Base-by-base conservation (phyloP, 2,888 invertebrate genomes). In the Ariolimax columbianus region DNA sequence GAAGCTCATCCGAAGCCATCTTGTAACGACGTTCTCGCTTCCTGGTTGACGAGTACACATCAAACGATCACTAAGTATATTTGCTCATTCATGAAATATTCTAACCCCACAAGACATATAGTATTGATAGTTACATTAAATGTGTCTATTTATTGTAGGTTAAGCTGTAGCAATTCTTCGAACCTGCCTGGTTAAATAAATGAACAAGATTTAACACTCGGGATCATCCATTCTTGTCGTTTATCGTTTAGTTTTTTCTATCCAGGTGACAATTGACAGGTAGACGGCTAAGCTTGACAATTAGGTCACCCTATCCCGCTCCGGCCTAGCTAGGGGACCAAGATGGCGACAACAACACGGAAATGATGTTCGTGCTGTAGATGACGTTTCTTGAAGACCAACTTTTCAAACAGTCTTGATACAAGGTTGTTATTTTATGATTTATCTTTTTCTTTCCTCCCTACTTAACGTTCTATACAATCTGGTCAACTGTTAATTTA, bases 341-440 rank as follows among this genome's bases (percentile, higher is more conserved):
- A 73, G 11, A 82, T 82, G 82, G 82, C 82, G 73, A 82, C 82
- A 40, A n/a, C 75, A 82, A 82, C 38, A 75, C 73, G 82, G 82
- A 82, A 82, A 43, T 82, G 17, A 33, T 36, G 43, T 59, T 17
- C 0, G 17, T 75, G 1, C 51, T 33, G 51, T 17, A 36, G 33
- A 78, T 47, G 9, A 55, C 6, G n/a, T n/a, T n/a, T n/a, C n/a
- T n/a, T n/a, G n/a, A n/a, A n/a, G n/a, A n/a, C n/a, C n/a, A n/a
- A n/a, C n/a, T n/a, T n/a, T n/a, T n/a, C n/a, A n/a, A n/a, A n/a
- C n/a, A n/a, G n/a, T n/a, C n/a, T n/a, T n/a, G n/a, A n/a, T n/a
- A n/a, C n/a, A n/a, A n/a, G n/a, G n/a, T n/a, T n/a, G n/a, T n/a
- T n/a, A n/a, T n/a, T n/a, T n/a, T n/a, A n/a, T n/a, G n/a, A n/a